phyloP scores from a whole-genome alignment of 2,113 vertebrate genomes.

The Lasiurus borealis region DNA sequence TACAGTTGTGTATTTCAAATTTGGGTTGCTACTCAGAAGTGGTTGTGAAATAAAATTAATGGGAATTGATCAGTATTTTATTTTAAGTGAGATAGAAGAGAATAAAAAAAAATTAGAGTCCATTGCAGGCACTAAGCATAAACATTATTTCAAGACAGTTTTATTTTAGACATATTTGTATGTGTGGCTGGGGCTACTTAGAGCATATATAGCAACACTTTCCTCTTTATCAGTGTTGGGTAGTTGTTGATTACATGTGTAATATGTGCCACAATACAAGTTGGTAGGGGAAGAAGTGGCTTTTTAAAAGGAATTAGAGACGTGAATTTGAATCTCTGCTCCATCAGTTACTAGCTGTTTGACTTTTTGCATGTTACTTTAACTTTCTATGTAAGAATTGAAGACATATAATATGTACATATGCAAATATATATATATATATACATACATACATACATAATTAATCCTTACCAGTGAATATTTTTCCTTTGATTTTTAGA shows the following conservation, averaged over 20 bases:
- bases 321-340: neutral
- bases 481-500: too few species aligned
- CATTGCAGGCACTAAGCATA: neutral
- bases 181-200: neutral
- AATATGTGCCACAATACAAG: neutral
- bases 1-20: neutral
- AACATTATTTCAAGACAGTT: neutral
- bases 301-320: neutral
- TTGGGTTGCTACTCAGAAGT: neutral
- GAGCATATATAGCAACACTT: neutral
- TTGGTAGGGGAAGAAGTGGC: neutral
- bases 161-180: neutral
- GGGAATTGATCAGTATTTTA: neutral
- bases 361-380: neutral
- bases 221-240: neutral
- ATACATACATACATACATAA: too few species aligned
- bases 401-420: neutral
- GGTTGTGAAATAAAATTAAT: constrained; percentile 50
- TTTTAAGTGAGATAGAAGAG: constrained; percentile 52
- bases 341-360: neutral
- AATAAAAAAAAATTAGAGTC: constrained; percentile 2
- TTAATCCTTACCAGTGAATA: too few species aligned
- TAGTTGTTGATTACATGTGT: constrained; percentile 34
- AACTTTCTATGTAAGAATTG: constrained; percentile 10
- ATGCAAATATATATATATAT: too few species aligned